Evolutionary conservation across 2,797 vertebrate species (phyloP), one percentile per base, ranked within the genome.

Genomic region (Muraenolepis orangiensis): DNA sequence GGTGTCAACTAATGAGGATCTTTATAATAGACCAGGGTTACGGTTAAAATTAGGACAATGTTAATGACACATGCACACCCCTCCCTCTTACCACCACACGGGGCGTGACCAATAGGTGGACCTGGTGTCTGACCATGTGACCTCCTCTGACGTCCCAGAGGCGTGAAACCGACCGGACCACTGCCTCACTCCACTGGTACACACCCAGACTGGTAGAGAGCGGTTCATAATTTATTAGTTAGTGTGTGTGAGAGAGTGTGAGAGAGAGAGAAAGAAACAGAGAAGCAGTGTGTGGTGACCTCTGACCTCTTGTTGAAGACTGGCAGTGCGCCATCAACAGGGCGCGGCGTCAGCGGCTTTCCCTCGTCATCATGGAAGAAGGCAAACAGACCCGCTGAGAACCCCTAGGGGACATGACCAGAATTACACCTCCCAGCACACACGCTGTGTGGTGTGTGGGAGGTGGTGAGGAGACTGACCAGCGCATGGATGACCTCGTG

Each of bases 401-500:
- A 99, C 2, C 98, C 98, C 98, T 99, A 77, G 23, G 20, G 78
- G 77, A 69, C 29, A 36, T 26, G 10, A 26, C 8, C 10, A 12
- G 57, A 64, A 26, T 26, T 23, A 64, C 23, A 26, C n/a, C 51
- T 26, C n/a, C n/a, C 42, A 3, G 16, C 16, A 14, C 51, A 57
- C 51, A 7, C n/a, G 51, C 51, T 57, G 20, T 57, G 20, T n/a
- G 23, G 57, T 26, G 23, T 11, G 57, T 10, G 12, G 57, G 6
- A 23, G 57, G 57, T 11, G n/a, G 57, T n/a, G 8, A 42, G 30
- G 32, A 13, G 46, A 74, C 89, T 90, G 89, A 99, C 98, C 96
- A 99, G 91, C 13, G 98, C 97, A 68, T 99, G 98, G 81, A 99
- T 96, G 81, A 99, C 96, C 90, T 99, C 97, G 0, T 99, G 98